These are phyloP conservation scores for Caenorhabditis becei DNA, from an alignment of 2,888 invertebrate genomes.

Conservation along the genomic window DNA sequence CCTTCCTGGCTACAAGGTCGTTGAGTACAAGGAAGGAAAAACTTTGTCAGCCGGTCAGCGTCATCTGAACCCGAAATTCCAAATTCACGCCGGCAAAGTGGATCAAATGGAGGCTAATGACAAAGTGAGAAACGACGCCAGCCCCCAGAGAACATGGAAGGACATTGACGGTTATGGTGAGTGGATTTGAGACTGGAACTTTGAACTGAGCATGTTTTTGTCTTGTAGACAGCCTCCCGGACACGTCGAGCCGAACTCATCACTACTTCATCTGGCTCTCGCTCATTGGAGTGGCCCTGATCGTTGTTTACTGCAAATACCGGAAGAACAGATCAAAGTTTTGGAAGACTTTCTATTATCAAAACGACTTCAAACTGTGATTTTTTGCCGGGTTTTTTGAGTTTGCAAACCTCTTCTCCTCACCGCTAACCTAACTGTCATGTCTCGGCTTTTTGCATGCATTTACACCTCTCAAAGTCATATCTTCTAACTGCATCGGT, in stretches of 20 bases:
- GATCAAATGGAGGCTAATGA: conserved; percentile 79
- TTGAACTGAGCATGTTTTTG: not conserved
- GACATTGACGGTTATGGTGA: conserved; percentile 71
- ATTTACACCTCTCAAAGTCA: conserved; percentile 9
- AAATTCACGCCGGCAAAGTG: conserved; percentile 74
- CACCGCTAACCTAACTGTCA: conserved; percentile 18
- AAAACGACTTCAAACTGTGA: conserved; percentile 81
- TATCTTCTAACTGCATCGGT: conserved; percentile 22
- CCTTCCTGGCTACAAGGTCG: conserved; percentile 77
- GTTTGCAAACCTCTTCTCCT: conserved; percentile 26
- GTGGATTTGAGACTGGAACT: not conserved
- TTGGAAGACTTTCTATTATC: conserved; percentile 81
- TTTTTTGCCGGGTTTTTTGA: conserved; percentile 53
- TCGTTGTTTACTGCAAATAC: conserved; percentile 79
- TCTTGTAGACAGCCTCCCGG: conserved; percentile 43
- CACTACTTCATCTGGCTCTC: conserved; percentile 69
- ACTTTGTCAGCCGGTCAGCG: conserved; percentile 72
- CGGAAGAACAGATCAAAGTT: conserved; percentile 78
- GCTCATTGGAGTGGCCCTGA: conserved; percentile 69
- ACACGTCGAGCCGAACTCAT: conserved; percentile 40
- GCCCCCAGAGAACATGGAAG: conserved; percentile 75
- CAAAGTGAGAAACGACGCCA: conserved; percentile 68
- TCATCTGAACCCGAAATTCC: conserved; percentile 80
- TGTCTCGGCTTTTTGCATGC: conserved; percentile 23
- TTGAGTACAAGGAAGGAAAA: conserved; percentile 79